phyloP scores from a whole-genome alignment of 2,113 vertebrate species.

The Tachuris rubrigastra region DNA sequence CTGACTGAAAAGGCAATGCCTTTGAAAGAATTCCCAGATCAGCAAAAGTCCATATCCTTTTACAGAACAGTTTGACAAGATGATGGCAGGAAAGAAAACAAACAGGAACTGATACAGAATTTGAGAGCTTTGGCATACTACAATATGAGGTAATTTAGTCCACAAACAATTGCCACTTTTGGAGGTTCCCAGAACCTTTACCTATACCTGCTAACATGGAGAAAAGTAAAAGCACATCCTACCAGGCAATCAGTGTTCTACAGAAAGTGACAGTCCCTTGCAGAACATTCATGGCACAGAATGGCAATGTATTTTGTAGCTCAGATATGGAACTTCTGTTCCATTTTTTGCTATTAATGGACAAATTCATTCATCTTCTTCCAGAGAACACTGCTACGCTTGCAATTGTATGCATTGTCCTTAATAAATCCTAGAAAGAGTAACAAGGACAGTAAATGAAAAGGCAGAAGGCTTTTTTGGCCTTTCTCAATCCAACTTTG shows the following conservation, averaged over 20 bases:
- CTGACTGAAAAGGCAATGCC: neutral
- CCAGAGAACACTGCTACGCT: neutral
- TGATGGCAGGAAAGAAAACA: neutral
- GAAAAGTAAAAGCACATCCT: neutral
- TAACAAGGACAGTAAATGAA: neutral
- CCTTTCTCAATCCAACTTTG: neutral
- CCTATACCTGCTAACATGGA: neutral
- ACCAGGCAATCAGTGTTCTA: neutral
- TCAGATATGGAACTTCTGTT: neutral
- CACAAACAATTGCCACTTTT: neutral
- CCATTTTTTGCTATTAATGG: neutral
- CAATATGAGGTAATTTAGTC: neutral
- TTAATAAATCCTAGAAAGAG: neutral
- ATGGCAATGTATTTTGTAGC: accelerated
- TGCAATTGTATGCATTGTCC: neutral
- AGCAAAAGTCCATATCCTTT: neutral
- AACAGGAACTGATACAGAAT: neutral
- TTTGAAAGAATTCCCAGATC: neutral
- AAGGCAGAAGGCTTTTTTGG: neutral
- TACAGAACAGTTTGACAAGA: neutral
- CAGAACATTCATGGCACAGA: neutral
- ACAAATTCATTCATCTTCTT: neutral
- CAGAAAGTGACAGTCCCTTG: neutral
- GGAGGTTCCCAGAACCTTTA: neutral
- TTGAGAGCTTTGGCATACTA: neutral